Conservation (phyloP, 2,888 invertebrate species). For the Rhabditophanes sp. region DNA sequence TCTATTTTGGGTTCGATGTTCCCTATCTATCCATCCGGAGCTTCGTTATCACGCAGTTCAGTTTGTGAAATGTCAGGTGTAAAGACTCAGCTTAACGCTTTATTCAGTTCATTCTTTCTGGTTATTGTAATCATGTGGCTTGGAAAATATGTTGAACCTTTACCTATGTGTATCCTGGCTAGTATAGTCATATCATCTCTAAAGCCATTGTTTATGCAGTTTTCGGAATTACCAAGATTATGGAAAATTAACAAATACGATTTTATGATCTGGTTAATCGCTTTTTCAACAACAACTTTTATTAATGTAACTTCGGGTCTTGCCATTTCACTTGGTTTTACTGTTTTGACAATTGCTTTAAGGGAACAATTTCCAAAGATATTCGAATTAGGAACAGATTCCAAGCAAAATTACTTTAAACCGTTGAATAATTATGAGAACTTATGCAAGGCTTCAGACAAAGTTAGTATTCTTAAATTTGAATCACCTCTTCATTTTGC, state of each 20-base stretch:
- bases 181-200: conserved; percentile 46
- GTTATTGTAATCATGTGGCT: conserved; percentile 66
- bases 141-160: conserved; percentile 67
- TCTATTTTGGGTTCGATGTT: conserved; percentile 55
- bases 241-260: conserved; percentile 65
- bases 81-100: conserved; percentile 58
- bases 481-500: conserved; percentile 29
- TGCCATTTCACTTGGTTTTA: conserved; percentile 58
- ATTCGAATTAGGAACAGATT: conserved; percentile 1
- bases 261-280: conserved; percentile 55
- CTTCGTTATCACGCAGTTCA: conserved; percentile 49
- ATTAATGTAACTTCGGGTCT: conserved; percentile 69
- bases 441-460: neutral
- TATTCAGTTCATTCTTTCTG: conserved; percentile 61
- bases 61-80: conserved; percentile 76
- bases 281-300: conserved; percentile 60
- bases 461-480: conserved; percentile 2
- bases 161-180: conserved; percentile 54
- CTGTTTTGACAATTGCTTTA: conserved; percentile 59
- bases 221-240: conserved; percentile 56
- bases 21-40: conserved; percentile 47
- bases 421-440: conserved; percentile 6
- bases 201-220: conserved; percentile 52
- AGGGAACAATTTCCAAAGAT: conserved; percentile 48
- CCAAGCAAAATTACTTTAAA: conserved; percentile 1